Evolutionary conservation across 92 coral and sea anemone genomes (phyloP).

Genomic region (Porites rus): DNA sequence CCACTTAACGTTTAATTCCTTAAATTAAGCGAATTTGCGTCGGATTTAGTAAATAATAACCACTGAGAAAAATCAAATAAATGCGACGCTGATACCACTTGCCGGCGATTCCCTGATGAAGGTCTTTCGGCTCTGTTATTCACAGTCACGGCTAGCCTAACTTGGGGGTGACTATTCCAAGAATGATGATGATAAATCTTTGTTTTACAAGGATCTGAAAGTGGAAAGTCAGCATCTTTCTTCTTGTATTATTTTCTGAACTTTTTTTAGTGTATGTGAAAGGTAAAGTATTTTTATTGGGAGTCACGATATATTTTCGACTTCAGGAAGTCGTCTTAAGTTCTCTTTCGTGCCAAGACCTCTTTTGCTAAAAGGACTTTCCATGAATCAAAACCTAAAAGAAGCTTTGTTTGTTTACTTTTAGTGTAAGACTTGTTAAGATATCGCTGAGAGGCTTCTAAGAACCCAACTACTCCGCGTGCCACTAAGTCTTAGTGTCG

Average conservation of each 20-base stretch:
- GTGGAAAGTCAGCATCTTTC: background rate
- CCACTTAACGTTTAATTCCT: constrained; percentile 18
- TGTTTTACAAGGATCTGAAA: background rate
- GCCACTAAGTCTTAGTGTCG: background rate
- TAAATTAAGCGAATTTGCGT: constrained; percentile 9
- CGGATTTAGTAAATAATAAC: background rate
- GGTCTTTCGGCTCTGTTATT: background rate
- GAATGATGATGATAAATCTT: background rate
- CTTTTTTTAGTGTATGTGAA: no score
- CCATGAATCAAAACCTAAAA: constrained; percentile 6
- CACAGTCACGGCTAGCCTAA: background rate
- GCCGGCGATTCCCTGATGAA: background rate
- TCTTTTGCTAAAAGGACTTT: background rate
- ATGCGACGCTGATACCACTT: background rate
- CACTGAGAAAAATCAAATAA: background rate
- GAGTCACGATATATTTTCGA: constrained; percentile 16
- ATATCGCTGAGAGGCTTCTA: background rate
- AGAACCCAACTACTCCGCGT: background rate
- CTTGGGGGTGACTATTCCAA: background rate
- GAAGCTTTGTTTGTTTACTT: constrained; percentile 36
- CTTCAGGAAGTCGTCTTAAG: constrained; percentile 7
- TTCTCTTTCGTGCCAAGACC: constrained; percentile 9
- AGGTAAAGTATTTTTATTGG: background rate
- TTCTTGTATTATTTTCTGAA: background rate
- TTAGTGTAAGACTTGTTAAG: constrained; percentile 3